Evolutionary conservation across 2,888 invertebrate genomes (phyloP), one percentile per base, ranked within the genome.

Genomic region (Dendrolimus pini): DNA sequence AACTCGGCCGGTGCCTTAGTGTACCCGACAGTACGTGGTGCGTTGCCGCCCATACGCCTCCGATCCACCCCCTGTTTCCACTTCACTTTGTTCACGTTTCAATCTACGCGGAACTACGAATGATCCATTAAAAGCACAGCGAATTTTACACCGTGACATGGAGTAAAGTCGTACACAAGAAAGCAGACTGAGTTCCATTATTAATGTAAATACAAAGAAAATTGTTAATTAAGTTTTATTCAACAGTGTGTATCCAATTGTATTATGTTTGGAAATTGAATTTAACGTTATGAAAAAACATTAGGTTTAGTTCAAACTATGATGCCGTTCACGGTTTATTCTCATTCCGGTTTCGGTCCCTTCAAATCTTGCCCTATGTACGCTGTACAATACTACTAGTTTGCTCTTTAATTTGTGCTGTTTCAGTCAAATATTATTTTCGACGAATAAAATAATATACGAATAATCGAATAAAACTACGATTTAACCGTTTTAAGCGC

Each of bases 31-130:
- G 59, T 63, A 58, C 60, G 65, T 60, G 30, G 30, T 66, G 64
- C 63, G 69, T 69, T 59, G 62, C 71, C 71, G 70, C 72, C 70
- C 74, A 72, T 69, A 69, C 70, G 63, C 61, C 66, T 64, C 62
- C 66, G 65, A 60, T 61, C 76, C 73, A 79, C 78, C 80, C 77
- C 78, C 77, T 78, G 79, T 77, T 78, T 71, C 72, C 67, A 62
- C 61, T 62, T 56, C 65, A 64, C 63, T 65, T 67, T 61, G 64
- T 68, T 68, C 67, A 69, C 69, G 67, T 69, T 69, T 70, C 65
- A 65, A 59, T 61, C 63, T 60, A 64, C 61, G 61, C 56, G 56
- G 61, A 58, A 62, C 68, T 65, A 65, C 42, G 55, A 65, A 67
- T 64, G 61, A 64, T 61, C 62, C 59, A 64, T 61, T 64, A 70